Conservation (phyloP, 1,140 invertebrate species). For the Trichonephila clavata region DNA sequence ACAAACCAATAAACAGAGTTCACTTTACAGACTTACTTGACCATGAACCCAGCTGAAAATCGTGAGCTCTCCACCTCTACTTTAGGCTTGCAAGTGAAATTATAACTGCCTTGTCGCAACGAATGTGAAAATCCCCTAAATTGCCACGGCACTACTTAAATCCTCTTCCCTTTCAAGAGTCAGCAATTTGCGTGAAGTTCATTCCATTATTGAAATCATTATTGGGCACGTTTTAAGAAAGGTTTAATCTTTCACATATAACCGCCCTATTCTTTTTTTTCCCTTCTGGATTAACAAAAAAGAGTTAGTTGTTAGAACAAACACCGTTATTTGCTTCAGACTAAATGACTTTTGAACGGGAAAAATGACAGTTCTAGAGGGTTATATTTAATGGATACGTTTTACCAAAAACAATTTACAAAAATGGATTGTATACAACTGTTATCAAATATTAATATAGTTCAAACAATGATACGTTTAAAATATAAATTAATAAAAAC, state of each 20-base stretch:
- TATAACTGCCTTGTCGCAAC: slow-evolving; percentile 24
- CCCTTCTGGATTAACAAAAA: not conserved
- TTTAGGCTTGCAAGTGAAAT: not conserved
- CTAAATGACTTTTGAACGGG: not conserved
- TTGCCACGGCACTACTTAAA: not conserved
- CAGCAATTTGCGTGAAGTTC: slow-evolving; percentile 14
- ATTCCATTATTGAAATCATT: slow-evolving; percentile 52
- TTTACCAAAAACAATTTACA: not conserved
- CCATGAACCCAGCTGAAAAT: slow-evolving; percentile 26
- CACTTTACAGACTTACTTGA: slow-evolving; percentile 7
- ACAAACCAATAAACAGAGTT: slow-evolving; percentile 14
- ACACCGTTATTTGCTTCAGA: slow-evolving; percentile 9
- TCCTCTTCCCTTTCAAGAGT: slow-evolving; percentile 37
- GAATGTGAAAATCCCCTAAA: slow-evolving; percentile 38
- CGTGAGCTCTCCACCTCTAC: not conserved
- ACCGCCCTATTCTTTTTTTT: slow-evolving; percentile 16
- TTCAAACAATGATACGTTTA: too few species aligned
- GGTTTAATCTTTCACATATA: slow-evolving; percentile 16
- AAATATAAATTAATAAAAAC: too few species aligned
- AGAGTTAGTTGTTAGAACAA: slow-evolving; percentile 23
- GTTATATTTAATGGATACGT: not conserved
- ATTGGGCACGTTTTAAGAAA: slow-evolving; percentile 3
- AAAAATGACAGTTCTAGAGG: not conserved
- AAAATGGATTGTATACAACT: too few species aligned
- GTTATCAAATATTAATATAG: too few species aligned